Percentiles rank a stretch among this genome's conserved stretches.
Evolutionary conservation across 2,888 invertebrate genomes (phyloP).

Genomic region (Myopa testacea): DNA sequence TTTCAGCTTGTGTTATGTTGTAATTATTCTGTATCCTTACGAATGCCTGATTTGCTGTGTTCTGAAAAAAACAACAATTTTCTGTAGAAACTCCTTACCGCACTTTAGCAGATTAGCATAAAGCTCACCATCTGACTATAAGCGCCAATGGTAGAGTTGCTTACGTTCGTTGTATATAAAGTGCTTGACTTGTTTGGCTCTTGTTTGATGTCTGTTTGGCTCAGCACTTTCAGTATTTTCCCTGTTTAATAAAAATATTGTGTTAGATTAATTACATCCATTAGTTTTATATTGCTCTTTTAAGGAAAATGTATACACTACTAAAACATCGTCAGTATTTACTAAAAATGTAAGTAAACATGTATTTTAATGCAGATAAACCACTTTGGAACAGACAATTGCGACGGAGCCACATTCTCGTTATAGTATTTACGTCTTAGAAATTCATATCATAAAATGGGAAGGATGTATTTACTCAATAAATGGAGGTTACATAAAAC

Average conservation of each 20-base stretch:
- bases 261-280: neutral
- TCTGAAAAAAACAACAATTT: conserved; percentile 50
- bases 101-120: neutral
- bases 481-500: no score
- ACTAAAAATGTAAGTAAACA: neutral
- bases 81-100: neutral
- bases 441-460: no score
- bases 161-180: conserved; percentile 49
- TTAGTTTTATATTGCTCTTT: neutral
- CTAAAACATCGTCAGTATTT: neutral
- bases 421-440: no score
- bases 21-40: conserved; percentile 62
- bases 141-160: conserved; percentile 57
- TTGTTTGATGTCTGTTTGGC: conserved; percentile 62
- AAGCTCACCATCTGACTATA: conserved; percentile 60
- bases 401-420: no score
- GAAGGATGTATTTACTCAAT: no score
- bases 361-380: no score
- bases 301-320: neutral
- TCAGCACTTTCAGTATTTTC: conserved; percentile 63
- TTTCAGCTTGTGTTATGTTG: conserved; percentile 60
- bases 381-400: no score
- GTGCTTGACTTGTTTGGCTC: conserved; percentile 50
- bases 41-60: conserved; percentile 60
- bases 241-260: conserved; percentile 53